Percentiles rank a stretch among this genome's conserved stretches.
Conservation (phyloP, 2,113 vertebrate genomes). For the Myotis brandtii region DNA sequence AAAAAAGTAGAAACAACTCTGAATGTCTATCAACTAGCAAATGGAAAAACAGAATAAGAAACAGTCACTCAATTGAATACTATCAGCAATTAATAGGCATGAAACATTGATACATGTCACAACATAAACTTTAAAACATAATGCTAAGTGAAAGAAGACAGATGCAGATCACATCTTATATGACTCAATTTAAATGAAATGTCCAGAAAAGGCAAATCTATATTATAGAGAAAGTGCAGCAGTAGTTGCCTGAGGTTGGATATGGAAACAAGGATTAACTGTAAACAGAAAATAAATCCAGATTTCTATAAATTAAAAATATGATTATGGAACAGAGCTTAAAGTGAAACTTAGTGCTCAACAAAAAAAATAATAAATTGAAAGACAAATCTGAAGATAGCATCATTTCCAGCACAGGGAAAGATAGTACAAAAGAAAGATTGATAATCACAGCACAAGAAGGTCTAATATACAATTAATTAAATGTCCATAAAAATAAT, state of each 20-base stretch:
- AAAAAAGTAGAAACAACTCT: neutral
- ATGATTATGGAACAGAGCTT: neutral
- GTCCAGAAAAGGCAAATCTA: neutral
- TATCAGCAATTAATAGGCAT: neutral
- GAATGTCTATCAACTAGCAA: neutral
- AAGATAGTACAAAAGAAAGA: neutral
- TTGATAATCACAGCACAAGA: neutral
- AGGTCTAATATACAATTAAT: neutral
- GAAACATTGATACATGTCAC: neutral
- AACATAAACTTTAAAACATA: neutral
- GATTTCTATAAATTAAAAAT: slow-evolving; percentile 23
- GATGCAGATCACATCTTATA: neutral
- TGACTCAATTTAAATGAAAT: neutral
- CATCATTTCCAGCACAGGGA: neutral
- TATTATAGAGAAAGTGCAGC: neutral
- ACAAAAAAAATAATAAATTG: neutral
- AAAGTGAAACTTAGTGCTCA: neutral
- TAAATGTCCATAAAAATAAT: neutral
- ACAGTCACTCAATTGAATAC: neutral
- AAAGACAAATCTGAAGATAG: neutral
- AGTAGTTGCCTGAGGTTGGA: neutral
- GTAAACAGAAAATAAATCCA: neutral
- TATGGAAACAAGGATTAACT: neutral
- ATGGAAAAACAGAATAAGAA: neutral
- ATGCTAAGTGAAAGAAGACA: neutral